These are phyloP conservation scores for Chromobotia macracanthus DNA, from an alignment of 2,797 vertebrate genomes.

Conservation along the genomic window DNA sequence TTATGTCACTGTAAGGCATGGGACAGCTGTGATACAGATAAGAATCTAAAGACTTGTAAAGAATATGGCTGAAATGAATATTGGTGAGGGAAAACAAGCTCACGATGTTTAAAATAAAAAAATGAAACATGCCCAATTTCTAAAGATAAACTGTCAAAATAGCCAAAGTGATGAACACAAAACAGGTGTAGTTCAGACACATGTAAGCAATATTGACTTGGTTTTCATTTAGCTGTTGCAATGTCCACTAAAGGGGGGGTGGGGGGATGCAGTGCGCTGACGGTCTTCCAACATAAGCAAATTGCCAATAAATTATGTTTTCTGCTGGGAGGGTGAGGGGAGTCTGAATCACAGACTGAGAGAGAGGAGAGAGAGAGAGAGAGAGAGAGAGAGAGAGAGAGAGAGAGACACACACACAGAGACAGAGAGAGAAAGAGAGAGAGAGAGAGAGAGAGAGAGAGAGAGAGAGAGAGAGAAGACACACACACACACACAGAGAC, in stretches of 20 bases:
- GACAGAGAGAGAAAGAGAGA: no score
- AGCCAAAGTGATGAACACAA: not conserved
- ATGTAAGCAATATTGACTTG: not conserved
- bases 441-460: no score
- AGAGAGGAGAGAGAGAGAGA: not conserved
- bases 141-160: constrained; percentile 17
- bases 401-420: no score
- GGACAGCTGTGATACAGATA: not conserved
- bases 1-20: not conserved
- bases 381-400: no score
- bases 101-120: not conserved
- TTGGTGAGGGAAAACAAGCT: no score
- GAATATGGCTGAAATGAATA: no score
- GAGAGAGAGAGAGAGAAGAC: no score
- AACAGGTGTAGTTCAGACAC: constrained; percentile 2
- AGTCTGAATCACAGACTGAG: constrained; percentile 33
- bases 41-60: no score
- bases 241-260: constrained; percentile 52
- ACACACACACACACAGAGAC: no score
- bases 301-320: constrained; percentile 63
- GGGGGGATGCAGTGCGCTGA: constrained; percentile 50
- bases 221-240: constrained; percentile 44
- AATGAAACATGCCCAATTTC: constrained; percentile 12
- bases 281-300: constrained; percentile 58
- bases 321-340: constrained; percentile 51